Base-by-base conservation (phyloP, 2,797 vertebrate species). In the Arrhamphus sclerolepis region DNA sequence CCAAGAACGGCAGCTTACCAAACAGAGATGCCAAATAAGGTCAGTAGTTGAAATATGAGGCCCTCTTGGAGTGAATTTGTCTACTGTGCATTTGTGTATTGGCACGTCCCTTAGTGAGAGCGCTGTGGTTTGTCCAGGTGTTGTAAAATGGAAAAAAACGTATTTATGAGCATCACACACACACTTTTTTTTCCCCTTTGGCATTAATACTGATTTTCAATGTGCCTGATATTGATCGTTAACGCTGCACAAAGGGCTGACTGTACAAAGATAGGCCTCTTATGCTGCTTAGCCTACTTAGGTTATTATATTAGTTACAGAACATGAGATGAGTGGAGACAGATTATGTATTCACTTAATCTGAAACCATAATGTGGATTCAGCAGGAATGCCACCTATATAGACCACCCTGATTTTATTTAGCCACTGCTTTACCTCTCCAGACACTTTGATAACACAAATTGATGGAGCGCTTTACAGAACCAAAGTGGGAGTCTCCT, bases 221-320 rank as follows among this genome's bases (percentile, higher is more conserved):
- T 47, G 47, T 2, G 44, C 69, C 59, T 68, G 19, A 51, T 60
- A 40, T 48, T 26, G 51, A 65, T 54, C 44, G 24, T 41, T 50
- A 49, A 29, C 22, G 22, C 50, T 55, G 26, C 48, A 76, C 73
- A 80, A 72, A 72, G 51, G 53, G 38, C 61, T n/a, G 40, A 61
- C 68, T 72, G 63, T 64, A 19, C 53, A 43, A 28, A 16, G 3
- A 56, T 40, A 34, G 70, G 64, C 81, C 60, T 85, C 71, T 76
- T 43, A 72, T 41, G 57, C 75, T 72, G 17, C 77, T 73, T 54
- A 78, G 44, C 70, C 73, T 56, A 28, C 73, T 81, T 61, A 40
- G 46, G 24, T 74, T 66, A 66, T 78, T 62, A 55, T 78, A 61
- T 77, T 75, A 62, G 72, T 21, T 65, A 40, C 53, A 29, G 72